Conservation (phyloP, 2,113 vertebrate genomes). For the Notothenia rossii region DNA sequence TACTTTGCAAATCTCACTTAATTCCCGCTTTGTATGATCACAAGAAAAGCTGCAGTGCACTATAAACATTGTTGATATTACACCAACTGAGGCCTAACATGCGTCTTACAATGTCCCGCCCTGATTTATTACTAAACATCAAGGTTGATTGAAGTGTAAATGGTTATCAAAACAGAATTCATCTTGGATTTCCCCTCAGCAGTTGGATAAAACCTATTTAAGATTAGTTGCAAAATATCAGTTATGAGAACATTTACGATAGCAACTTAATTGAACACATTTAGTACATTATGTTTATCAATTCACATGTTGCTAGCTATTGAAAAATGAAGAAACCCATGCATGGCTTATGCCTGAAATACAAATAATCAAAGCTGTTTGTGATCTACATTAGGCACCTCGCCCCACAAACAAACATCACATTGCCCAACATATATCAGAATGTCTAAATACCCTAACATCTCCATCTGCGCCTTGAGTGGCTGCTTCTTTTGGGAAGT, state of each 20-base stretch:
- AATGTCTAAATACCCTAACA: constrained; percentile 78
- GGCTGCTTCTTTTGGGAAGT: constrained; percentile 79
- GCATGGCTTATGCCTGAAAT: neutral
- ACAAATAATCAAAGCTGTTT: constrained; percentile 1
- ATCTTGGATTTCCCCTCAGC: neutral
- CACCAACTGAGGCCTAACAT: neutral
- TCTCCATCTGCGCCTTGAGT: constrained; percentile 71
- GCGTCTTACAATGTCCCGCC: neutral
- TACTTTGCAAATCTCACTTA: neutral
- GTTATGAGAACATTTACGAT: neutral
- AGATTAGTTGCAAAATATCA: neutral
- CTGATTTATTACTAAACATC: neutral
- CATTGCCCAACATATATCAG: constrained; percentile 26
- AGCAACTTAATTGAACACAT: neutral
- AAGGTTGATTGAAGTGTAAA: neutral
- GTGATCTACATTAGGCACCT: neutral
- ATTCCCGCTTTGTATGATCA: constrained; percentile 7
- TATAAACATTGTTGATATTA: neutral
- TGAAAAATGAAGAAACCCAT: neutral
- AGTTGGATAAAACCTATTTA: too few species aligned
- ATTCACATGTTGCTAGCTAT: neutral
- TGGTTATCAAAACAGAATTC: neutral
- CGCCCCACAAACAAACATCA: constrained; percentile 35
- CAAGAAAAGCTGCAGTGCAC: neutral
- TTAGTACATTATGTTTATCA: too few species aligned